Conservation (phyloP, 2,888 invertebrate species). For the Mythimna albipuncta region DNA sequence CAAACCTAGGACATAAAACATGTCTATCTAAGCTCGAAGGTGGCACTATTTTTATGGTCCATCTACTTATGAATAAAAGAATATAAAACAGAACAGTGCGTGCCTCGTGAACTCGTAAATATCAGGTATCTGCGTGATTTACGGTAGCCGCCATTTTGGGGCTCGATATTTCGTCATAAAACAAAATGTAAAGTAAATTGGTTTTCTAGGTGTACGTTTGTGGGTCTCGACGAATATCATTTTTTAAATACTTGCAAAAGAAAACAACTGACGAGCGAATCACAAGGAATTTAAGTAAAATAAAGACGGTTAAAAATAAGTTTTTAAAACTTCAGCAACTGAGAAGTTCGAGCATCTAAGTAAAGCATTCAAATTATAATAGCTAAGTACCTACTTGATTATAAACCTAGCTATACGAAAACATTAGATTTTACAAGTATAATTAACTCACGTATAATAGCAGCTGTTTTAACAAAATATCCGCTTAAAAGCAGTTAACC, state of each 20-base stretch:
- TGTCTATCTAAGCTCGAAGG: not conserved
- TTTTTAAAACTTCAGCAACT: not conserved
- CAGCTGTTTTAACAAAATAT: conserved; percentile 2
- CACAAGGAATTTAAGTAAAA: not conserved
- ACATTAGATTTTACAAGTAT: conserved; percentile 7
- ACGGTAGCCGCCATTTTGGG: conserved; percentile 33
- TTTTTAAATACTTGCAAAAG: not conserved
- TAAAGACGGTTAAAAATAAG: not conserved
- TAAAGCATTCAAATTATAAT: conserved; percentile 15
- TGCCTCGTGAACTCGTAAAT: conserved; percentile 55
- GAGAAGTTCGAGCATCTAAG: not conserved
- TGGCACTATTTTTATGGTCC: conserved; percentile 18
- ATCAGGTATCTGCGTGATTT: conserved; percentile 50
- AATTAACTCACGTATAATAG: conserved; percentile 11
- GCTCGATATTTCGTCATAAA: conserved; percentile 39
- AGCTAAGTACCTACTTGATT: not conserved
- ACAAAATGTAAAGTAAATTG: conserved; percentile 18
- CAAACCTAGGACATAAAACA: conserved; percentile 11
- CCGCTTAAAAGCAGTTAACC: conserved; percentile 2
- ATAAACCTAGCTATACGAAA: not conserved
- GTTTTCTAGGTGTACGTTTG: conserved; percentile 16
- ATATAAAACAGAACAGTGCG: conserved; percentile 37
- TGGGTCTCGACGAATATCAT: not conserved
- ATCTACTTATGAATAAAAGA: conserved; percentile 29
- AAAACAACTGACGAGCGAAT: not conserved